Evolutionary conservation across 1,140 invertebrate species (phyloP), one percentile per base, ranked within the genome.

Genomic region (Leptinotarsa texana): DNA sequence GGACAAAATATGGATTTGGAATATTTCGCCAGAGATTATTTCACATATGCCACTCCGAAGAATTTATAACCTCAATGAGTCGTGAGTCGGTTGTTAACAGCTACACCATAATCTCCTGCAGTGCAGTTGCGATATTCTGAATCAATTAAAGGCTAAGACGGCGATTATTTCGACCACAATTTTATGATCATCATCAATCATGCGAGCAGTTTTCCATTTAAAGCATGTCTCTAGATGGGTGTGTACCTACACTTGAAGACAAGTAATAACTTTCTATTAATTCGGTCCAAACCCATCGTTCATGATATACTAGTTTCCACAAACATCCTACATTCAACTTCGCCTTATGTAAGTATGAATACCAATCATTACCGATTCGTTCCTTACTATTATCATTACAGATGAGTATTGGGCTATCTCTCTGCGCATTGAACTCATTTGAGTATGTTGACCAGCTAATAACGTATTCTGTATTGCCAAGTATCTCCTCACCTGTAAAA

Each of bases 401-500:
- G 33, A 57, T 57, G 51, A 57, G n/a, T 57, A 57, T 57, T 57
- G 8, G 51, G 13, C 51, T 15, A n/a, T 57, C 17, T 57, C 15
- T 17, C 13, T 57, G 51, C 51, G n/a, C 6, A 18, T 57, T 57
- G 51, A 17, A 18, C 51, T 57, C 51, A 57, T 57, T 57, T 6
- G 3, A 18, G 51, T 57, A 57, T 18, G n/a, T 57, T 57, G 2
- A 15, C 51, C 51, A 15, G 51, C 13, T 57, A 57, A 15, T 57
- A 57, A 57, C 51, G n/a, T 17, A 18, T 57, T 57, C 51, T 17
- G 51, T 3, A 57, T 17, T 57, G n/a, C 51, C 51, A 57, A 42
- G 51, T 57, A 18, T 57, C 17, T 57, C 51, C n/a, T 57, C 51
- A 57, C n/a, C 51, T 57, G 51, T 57, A 57, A 57, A 57, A 57